phyloP scores from a whole-genome alignment of 2,797 vertebrate genomes.

The Anas bernieri region DNA sequence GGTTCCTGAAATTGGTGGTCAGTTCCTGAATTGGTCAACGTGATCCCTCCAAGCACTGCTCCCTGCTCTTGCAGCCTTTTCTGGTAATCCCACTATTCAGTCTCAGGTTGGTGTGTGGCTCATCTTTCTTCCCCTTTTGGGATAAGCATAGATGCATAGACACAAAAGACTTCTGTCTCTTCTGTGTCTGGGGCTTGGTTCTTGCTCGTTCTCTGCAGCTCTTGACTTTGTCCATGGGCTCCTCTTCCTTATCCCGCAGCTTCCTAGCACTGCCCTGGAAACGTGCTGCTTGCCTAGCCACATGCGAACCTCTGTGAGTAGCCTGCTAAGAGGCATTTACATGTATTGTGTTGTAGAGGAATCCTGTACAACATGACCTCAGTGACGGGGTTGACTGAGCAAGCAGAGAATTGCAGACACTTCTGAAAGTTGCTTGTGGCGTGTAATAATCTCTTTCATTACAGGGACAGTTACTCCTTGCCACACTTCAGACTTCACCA shows the following conservation, averaged over 20 bases:
- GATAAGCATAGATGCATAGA: background rate
- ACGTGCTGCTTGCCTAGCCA: background rate
- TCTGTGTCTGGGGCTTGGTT: background rate
- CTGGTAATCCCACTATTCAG: background rate
- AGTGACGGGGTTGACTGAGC: background rate
- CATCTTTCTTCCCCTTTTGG: background rate
- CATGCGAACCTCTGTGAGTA: background rate
- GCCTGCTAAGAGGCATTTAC: fast-evolving
- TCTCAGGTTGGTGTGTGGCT: background rate
- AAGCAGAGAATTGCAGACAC: background rate
- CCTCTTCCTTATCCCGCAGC: background rate
- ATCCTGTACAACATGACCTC: fast-evolving
- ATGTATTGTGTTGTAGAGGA: fast-evolving
- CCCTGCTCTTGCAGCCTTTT: constrained; percentile 52
- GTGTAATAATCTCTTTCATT: background rate
- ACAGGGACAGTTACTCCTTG: background rate
- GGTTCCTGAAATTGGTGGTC: too few species aligned
- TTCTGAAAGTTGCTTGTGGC: background rate
- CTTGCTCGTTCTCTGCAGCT: background rate
- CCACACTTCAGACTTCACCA: background rate
- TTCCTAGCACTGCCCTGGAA: background rate
- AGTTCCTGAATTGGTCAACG: background rate
- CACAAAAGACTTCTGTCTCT: background rate
- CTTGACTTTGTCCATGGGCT: background rate
- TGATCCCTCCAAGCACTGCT: background rate